A percentile compares a stretch with the other conserved stretches of the same genome.
These are phyloP conservation scores for Synanceia verrucosa DNA, from an alignment of 2,797 vertebrate species.

Conservation along the genomic window DNA sequence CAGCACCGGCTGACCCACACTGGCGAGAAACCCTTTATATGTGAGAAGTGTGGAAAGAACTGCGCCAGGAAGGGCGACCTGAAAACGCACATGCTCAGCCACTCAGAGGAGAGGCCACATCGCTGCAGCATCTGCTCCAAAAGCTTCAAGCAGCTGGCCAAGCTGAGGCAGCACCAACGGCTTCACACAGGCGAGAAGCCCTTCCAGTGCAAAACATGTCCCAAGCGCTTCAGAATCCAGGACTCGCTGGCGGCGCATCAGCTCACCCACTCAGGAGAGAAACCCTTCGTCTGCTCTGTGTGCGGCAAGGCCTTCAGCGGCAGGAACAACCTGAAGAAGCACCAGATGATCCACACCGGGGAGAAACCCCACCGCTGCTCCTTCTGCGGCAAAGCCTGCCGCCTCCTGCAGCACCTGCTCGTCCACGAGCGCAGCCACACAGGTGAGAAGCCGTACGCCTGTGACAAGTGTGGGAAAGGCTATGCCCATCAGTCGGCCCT, in stretches of 20 bases:
- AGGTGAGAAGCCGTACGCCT: constrained; percentile 29
- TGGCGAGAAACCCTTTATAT: constrained; percentile 5
- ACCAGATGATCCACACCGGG: constrained; percentile 22
- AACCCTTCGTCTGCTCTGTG: constrained; percentile 20
- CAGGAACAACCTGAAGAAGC: constrained; percentile 36
- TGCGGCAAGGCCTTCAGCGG: constrained; percentile 32
- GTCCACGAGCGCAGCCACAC: constrained; percentile 26
- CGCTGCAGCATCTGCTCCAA: constrained; percentile 8
- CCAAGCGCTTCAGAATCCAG: constrained; percentile 3
- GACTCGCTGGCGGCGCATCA: constrained; percentile 1
- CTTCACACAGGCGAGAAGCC: constrained; percentile 47
- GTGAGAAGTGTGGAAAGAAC: constrained; percentile 38
- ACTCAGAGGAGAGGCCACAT: constrained; percentile 38
- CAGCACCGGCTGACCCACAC: constrained; percentile 29
- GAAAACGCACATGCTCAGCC: constrained; percentile 30
- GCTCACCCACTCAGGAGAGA: constrained; percentile 36
- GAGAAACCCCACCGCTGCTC: constrained; percentile 39
- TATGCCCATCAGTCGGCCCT: neutral
- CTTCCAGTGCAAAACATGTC: constrained; percentile 24
- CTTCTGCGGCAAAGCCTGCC: constrained; percentile 16
- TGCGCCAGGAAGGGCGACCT: constrained; percentile 32
- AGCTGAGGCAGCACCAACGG: constrained; percentile 28
- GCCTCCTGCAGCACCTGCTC: constrained; percentile 20
- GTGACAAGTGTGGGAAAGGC: constrained; percentile 11
- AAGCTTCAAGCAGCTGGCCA: constrained; percentile 23